Evolutionary conservation across 2,113 vertebrate species (phyloP).

Genomic region (Puffinus mauretanicus): DNA sequence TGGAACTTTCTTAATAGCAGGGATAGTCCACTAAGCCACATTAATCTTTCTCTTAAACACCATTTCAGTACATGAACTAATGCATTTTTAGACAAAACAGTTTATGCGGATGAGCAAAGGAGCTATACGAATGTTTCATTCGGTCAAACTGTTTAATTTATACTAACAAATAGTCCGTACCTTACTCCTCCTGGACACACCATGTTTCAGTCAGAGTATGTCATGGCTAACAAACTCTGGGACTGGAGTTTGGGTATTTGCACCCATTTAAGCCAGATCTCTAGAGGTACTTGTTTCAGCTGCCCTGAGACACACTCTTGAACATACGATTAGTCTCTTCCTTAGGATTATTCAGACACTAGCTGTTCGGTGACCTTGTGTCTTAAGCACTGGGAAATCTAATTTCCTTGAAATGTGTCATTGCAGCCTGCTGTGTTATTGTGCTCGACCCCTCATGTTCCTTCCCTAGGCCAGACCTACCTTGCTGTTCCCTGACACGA

Average conservation of each 20-base stretch:
- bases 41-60: background rate
- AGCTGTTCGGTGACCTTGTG: background rate
- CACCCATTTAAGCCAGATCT: background rate
- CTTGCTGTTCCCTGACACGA: background rate
- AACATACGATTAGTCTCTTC: background rate
- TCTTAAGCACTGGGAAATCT: background rate
- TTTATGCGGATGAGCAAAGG: background rate
- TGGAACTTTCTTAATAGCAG: background rate
- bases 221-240: background rate
- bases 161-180: background rate
- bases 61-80: background rate
- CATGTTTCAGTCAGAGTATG: too few relatives aligned
- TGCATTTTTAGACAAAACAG: background rate
- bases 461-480: background rate
- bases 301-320: background rate
- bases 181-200: background rate
- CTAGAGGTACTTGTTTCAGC: background rate
- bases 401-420: background rate
- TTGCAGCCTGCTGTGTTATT: background rate
- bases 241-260: background rate
- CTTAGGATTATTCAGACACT: background rate
- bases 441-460: background rate
- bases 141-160: background rate
- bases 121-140: background rate
- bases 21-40: background rate